These are phyloP conservation scores for Bicyclus anynana DNA, from an alignment of 1,140 invertebrate species.

Conservation along the genomic window DNA sequence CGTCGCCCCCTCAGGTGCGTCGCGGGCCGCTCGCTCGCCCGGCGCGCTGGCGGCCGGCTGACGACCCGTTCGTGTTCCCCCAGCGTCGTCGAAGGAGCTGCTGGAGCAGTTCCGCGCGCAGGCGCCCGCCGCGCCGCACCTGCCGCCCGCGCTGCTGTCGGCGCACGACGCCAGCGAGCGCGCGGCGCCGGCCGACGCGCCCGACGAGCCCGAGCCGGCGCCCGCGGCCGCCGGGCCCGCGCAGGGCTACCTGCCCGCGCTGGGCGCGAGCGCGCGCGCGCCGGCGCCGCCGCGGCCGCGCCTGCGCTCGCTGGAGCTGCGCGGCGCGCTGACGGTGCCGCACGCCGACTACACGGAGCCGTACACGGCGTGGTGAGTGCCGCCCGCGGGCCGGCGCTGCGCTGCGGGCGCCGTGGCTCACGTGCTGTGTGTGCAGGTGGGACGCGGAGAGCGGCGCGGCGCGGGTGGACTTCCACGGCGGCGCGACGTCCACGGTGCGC, in stretches of 20 bases:
- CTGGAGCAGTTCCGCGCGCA: constrained; percentile 46
- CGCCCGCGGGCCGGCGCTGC: background rate
- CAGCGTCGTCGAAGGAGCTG: constrained; percentile 40
- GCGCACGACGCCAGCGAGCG: constrained; percentile 30
- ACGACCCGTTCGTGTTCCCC: background rate
- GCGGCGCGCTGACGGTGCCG: constrained; percentile 43
- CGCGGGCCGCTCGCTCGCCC: no score
- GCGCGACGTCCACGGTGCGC: constrained; percentile 41
- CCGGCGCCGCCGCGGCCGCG: constrained; percentile 24
- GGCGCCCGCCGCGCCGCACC: constrained; percentile 28
- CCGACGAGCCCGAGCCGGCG: background rate
- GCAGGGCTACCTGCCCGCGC: background rate
- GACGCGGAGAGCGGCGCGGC: constrained; percentile 43
- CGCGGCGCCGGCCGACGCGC: background rate
- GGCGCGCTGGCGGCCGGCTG: background rate
- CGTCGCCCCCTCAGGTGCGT: background rate
- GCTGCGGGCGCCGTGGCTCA: no score
- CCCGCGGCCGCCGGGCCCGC: background rate
- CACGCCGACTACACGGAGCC: constrained; percentile 51
- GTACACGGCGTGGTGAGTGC: constrained; percentile 38
- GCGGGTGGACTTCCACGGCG: constrained; percentile 45
- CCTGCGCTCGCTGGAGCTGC: constrained; percentile 37
- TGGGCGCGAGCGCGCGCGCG: background rate
- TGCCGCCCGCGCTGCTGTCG: constrained; percentile 40
- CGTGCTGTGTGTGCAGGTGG: constrained; percentile 37